Percentiles rank a stretch among this genome's conserved stretches.
Conservation (phyloP, 2,888 invertebrate species). For the Cecidostiba fungosa region DNA sequence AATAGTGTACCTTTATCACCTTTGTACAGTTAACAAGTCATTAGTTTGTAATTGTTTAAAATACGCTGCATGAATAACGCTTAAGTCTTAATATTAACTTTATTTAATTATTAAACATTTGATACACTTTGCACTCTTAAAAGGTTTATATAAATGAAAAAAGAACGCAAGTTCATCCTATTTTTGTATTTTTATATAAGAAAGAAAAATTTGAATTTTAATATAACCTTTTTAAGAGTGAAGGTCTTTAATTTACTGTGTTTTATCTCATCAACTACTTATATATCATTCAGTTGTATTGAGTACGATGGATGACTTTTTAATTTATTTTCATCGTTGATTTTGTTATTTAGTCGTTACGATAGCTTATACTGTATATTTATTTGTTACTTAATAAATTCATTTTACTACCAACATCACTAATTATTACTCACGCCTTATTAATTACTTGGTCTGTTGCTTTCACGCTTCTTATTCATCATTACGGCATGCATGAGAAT, state of each 20-base stretch:
- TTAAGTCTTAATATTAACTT: neutral
- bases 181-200: neutral
- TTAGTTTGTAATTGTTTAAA: neutral
- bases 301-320: neutral
- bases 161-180: neutral
- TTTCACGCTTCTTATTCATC: conserved; percentile 31
- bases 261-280: conserved; percentile 1
- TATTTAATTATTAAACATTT: neutral
- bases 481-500: conserved; percentile 1
- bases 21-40: neutral
- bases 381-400: conserved; percentile 45
- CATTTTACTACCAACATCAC: conserved; percentile 26
- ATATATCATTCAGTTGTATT: conserved; percentile 1
- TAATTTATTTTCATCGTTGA: conserved; percentile 18
- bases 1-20: neutral
- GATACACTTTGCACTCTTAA: neutral
- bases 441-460: conserved; percentile 13
- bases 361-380: conserved; percentile 20
- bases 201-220: neutral
- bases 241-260: neutral
- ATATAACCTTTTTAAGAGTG: neutral
- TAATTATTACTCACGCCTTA: conserved; percentile 44
- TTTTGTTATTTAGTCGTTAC: conserved; percentile 15
- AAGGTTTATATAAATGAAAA: neutral
- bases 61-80: conserved; percentile 31